Percentiles rank a stretch among this genome's conserved stretches.
phyloP scores from a whole-genome alignment of 2,888 invertebrate genomes.

The Drosophila pegasa region DNA sequence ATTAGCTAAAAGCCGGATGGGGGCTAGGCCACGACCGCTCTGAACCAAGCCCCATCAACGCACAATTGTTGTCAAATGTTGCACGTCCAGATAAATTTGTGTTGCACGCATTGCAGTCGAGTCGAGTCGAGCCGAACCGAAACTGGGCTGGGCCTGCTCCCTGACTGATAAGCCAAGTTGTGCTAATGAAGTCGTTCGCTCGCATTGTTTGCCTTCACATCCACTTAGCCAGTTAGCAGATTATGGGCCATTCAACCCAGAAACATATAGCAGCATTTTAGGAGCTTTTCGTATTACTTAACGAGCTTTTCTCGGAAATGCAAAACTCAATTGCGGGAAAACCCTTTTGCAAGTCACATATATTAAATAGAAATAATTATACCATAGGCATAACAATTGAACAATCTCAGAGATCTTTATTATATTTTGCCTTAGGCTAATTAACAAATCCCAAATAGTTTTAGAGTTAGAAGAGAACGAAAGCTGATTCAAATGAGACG shows the following conservation, averaged over 20 bases:
- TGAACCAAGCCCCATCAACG: conserved; percentile 58
- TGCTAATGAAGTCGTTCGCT: conserved; percentile 63
- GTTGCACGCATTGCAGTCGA: conserved; percentile 44
- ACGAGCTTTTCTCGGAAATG: neutral
- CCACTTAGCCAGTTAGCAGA: conserved; percentile 31
- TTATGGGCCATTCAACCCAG: conserved; percentile 56
- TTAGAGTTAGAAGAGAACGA: too few species aligned
- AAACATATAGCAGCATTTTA: conserved; percentile 64
- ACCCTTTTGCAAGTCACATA: too few species aligned
- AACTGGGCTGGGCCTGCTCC: conserved; percentile 11
- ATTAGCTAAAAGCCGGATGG: conserved; percentile 62
- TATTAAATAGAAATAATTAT: too few species aligned
- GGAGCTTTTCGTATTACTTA: conserved; percentile 36
- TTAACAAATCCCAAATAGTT: too few species aligned
- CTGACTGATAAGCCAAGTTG: conserved; percentile 55
- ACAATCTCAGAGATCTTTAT: too few species aligned
- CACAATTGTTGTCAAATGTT: conserved; percentile 70
- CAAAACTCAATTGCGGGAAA: too few species aligned
- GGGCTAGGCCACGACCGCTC: conserved; percentile 50
- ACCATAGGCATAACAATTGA: too few species aligned
- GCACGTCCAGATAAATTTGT: conserved; percentile 60
- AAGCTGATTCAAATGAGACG: too few species aligned
- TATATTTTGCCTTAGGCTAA: too few species aligned
- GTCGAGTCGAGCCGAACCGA: neutral
- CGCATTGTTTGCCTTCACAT: conserved; percentile 30